phyloP scores from a whole-genome alignment of 1,140 invertebrate genomes.

The Drosophila santomea region DNA sequence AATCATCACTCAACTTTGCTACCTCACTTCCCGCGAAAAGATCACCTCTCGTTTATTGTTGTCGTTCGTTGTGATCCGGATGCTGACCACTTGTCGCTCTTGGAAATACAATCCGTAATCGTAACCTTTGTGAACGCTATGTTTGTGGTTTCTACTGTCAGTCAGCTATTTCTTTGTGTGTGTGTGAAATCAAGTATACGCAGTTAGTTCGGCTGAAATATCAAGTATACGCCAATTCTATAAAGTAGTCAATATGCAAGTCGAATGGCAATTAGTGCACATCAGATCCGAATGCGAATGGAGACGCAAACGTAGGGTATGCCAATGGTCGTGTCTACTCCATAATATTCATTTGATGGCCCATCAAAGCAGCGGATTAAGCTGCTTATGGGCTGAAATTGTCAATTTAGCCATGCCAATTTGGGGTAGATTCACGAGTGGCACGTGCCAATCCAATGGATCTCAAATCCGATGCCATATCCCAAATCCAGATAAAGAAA shows the following conservation, averaged over 20 bases:
- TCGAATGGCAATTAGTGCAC: not conserved
- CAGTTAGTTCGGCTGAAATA: not conserved
- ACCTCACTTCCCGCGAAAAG: conserved; percentile 32
- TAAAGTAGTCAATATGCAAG: conserved; percentile 14
- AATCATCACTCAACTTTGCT: conserved; percentile 25
- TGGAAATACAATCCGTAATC: conserved; percentile 44
- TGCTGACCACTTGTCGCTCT: conserved; percentile 21
- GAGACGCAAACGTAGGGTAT: conserved; percentile 2
- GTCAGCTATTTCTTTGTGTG: conserved; percentile 8
- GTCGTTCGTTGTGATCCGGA: conserved; percentile 40
- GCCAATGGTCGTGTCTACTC: not conserved
- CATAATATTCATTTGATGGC: conserved; percentile 1
- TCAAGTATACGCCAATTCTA: not conserved
- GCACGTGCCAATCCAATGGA: conserved; percentile 20
- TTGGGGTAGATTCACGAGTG: not conserved
- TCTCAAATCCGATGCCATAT: conserved; percentile 14
- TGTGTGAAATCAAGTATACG: conserved; percentile 15
- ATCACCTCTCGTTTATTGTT: conserved; percentile 13
- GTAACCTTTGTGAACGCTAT: conserved; percentile 15
- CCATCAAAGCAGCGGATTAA: conserved; percentile 43
- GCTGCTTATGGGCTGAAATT: conserved; percentile 30
- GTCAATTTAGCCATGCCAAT: conserved; percentile 26
- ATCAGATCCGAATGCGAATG: too few relatives aligned
- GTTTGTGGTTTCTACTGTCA: conserved; percentile 43
- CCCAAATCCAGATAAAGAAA: conserved; percentile 1